Evolutionary conservation across 2,797 vertebrate species (phyloP), one percentile per base, ranked within the genome.

Genomic region (Buceros bicornis): DNA sequence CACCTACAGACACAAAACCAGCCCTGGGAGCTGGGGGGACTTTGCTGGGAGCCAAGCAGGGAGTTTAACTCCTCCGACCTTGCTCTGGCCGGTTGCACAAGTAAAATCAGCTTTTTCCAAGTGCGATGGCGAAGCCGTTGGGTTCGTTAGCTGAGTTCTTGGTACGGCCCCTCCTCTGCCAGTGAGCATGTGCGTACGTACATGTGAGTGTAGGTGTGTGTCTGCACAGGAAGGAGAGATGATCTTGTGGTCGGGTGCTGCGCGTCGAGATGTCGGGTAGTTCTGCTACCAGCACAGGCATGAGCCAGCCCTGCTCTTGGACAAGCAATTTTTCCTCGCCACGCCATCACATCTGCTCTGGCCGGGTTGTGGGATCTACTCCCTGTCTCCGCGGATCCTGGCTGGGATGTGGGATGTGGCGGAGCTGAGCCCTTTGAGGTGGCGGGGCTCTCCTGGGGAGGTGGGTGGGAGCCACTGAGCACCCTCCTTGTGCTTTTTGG

Each of bases 171-270:
- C 37, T 37, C 45, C 19, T 10, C 5, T 5, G 42, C 40, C 1
- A 26, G 31, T 28, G 4, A 20, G 43, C 4, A 3, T 3, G 22
- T 15, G 42, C 60, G 12, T 56, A 29, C 13, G 29, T 4, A 4
- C 11, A 16, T 8, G 58, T 2, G 28, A 37, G 37, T 9, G 58
- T 61, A 78, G 62, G 48, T 45, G 69, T 7, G 53, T 45, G 16
- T 50, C 65, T 45, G 76, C 65, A 61, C 94, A 95, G 96, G 96
- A 96, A 97, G 96, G 93, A 94, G 93, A 13, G 89, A 72, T 57
- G 45, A 70, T 11, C 61, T 76, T 81, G 94, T 6, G 96, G 95
- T 91, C 5, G 53, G 6, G 21, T 3, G 82, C 76, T 69, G 4
- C 0, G 2, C 13, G 0, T 19, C 5, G 8, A 8, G 82, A 13